Conservation (phyloP, 1,140 invertebrate genomes). For the Thrips palmi region DNA sequence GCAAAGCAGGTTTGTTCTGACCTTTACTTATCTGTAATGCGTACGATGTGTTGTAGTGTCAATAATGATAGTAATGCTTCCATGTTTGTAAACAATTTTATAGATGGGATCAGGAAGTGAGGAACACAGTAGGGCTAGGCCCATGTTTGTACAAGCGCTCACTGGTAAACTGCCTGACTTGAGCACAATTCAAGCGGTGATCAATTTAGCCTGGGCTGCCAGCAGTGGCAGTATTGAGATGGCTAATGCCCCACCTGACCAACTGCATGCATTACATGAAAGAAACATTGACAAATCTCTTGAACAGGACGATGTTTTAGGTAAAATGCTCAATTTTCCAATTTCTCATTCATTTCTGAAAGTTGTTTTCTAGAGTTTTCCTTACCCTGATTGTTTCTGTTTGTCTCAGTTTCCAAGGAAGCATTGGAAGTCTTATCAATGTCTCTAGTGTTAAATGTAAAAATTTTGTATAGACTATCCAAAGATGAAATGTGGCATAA, state of each 20-base stretch:
- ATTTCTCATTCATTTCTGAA: conserved; percentile 5
- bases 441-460: conserved; percentile 67
- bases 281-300: conserved; percentile 15
- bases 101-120: conserved; percentile 13
- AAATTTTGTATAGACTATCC: conserved; percentile 46
- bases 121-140: conserved; percentile 21
- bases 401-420: conserved; percentile 61
- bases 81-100: no score
- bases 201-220: conserved; percentile 60
- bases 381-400: conserved; percentile 7
- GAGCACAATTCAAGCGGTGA: conserved; percentile 44
- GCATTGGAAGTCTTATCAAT: conserved; percentile 83
- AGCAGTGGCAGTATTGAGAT: conserved; percentile 48
- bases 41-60: no score
- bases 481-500: conserved; percentile 64
- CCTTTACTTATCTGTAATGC: no score
- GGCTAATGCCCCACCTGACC: conserved; percentile 41
- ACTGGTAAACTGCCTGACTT: conserved; percentile 44
- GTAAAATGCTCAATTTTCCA: conserved; percentile 14
- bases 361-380: conserved; percentile 7
- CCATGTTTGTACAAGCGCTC: conserved; percentile 32
- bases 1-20: no score
- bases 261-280: conserved; percentile 30
- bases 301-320: conserved; percentile 31
- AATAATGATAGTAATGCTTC: no score